Evolutionary conservation across 2,797 vertebrate species (phyloP).

Genomic region (Cercopithecus neglectus): DNA sequence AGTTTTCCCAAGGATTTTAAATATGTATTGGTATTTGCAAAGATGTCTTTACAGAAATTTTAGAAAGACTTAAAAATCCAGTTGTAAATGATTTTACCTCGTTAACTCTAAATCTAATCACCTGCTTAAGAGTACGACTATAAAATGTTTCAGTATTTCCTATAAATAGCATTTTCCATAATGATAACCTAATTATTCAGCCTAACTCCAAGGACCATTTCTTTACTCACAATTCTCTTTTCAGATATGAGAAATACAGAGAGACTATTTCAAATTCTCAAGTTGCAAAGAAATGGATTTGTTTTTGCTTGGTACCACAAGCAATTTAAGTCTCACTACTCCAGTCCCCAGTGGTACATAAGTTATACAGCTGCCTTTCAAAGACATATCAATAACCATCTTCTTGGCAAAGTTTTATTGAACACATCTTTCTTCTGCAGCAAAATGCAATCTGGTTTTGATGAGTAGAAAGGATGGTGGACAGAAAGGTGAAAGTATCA

Average conservation of each 20-base stretch:
- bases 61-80: conserved; percentile 41
- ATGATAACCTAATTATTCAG: background rate
- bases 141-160: background rate
- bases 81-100: background rate
- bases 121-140: background rate
- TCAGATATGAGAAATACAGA: conserved; percentile 27
- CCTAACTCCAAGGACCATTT: background rate
- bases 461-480: conserved; percentile 54
- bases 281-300: conserved; percentile 49
- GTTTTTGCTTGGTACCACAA: conserved; percentile 47
- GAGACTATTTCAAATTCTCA: conserved; percentile 51
- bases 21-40: conserved; percentile 2
- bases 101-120: background rate
- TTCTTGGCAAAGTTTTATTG: conserved; percentile 65
- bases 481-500: conserved; percentile 54
- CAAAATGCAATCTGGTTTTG: conserved; percentile 70
- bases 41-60: background rate
- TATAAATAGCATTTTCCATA: conserved; percentile 5
- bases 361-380: conserved; percentile 60
- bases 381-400: conserved; percentile 64
- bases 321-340: conserved; percentile 40
- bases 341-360: conserved; percentile 22
- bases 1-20: background rate
- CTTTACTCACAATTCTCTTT: conserved; percentile 37
- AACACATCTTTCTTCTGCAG: conserved; percentile 69